Base-by-base conservation (phyloP, 2,797 vertebrate species). In the Acanthis flammea region DNA sequence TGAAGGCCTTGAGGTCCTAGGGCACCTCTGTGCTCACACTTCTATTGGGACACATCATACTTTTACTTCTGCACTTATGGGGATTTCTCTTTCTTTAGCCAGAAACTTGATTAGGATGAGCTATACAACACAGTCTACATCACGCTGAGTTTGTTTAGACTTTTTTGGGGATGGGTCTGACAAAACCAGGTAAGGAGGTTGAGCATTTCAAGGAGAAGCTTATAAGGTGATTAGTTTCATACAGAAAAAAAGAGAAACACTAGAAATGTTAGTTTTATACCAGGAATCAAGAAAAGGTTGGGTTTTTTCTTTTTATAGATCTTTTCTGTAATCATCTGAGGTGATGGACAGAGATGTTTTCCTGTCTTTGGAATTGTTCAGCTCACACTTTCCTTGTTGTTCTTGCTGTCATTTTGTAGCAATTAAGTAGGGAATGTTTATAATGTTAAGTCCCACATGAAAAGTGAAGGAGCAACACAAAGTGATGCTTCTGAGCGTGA, bases 141-240 rank as follows among this genome's bases (percentile, higher is more conserved):
- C 31, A 51, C 0, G 0, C 7, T 88, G 44, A 14, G 13, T 23
- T 55, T 42, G 45, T n/a, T 17, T 30, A 24, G 7, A 25, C 13
- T 31, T 57, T 41, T 73, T 50, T 6, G 21, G 37, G 31, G 39
- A 19, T 1, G 2, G 4, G 0, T 53, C 48, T 76, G 25, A 39
- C 23, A 87, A 89, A 87, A 85, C 15, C 19, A 65, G 22, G 5
- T 54, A 47, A 45, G 22, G 13, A 73, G 8, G 6, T 10, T 53
- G 6, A 73, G 8, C 5, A 24, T 74, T 87, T 94, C 42, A 77
- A 55, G 35, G 33, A 55, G 12, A 54, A 18, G 5, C 7, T 10
- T 9, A 4, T 8, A 65, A 30, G 22, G 15, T 14, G 4, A 35
- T 31, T 48, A 19, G 11, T 54, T 70, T 35, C 35, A 25, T 7